These are phyloP conservation scores for Drosophila sp. DNA, from an alignment of 1,140 invertebrate genomes.

Conservation along the genomic window DNA sequence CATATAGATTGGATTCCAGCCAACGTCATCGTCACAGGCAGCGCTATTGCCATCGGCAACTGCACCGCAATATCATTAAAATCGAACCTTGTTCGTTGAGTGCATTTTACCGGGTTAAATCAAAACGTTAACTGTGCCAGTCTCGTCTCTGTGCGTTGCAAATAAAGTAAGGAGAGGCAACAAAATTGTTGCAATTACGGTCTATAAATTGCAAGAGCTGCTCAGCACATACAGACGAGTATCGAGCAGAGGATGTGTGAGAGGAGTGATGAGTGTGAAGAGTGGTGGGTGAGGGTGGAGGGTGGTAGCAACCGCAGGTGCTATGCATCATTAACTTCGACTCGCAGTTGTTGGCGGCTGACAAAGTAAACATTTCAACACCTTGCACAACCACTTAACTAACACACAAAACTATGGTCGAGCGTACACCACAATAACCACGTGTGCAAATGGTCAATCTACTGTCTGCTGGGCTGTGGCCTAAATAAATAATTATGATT, in stretches of 20 bases:
- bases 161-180: conserved; percentile 43
- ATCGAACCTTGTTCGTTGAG: conserved; percentile 61
- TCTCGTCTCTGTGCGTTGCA: conserved; percentile 13
- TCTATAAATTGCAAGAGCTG: conserved; percentile 61
- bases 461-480: conserved; percentile 59
- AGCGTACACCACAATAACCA: conserved; percentile 50
- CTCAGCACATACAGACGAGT: background rate
- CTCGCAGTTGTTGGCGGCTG: conserved; percentile 56
- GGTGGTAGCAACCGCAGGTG: conserved; percentile 55
- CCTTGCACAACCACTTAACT: conserved; percentile 75
- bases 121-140: conserved; percentile 61
- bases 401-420: conserved; percentile 41
- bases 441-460: conserved; percentile 78
- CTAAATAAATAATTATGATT: conserved; percentile 82
- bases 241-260: background rate
- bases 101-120: conserved; percentile 72
- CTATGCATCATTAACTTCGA: conserved; percentile 79
- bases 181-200: conserved; percentile 79
- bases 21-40: no score
- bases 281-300: background rate
- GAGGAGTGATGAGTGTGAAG: no score
- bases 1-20: conserved; percentile 73
- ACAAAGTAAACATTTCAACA: conserved; percentile 80
- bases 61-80: conserved; percentile 66
- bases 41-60: conserved; percentile 1